Evolutionary conservation across 2,888 invertebrate genomes (phyloP).

Genomic region (Hyposoter didymator): DNA sequence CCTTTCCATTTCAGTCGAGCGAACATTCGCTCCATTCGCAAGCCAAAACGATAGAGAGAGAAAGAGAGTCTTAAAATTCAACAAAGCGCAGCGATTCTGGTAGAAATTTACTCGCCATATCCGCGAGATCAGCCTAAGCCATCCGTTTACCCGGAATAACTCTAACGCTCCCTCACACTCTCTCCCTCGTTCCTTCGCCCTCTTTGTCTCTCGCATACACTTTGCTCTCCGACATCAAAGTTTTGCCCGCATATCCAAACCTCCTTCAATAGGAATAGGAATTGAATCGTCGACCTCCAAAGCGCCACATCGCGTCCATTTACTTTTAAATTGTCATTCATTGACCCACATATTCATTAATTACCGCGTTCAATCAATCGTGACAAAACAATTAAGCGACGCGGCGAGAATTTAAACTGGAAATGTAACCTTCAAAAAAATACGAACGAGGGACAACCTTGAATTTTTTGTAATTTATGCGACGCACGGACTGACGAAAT

Average conservation of each 20-base stretch:
- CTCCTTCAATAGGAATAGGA: conserved; percentile 35
- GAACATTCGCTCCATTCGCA: conserved; percentile 38
- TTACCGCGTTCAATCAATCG: conserved; percentile 35
- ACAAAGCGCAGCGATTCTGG: conserved; percentile 60
- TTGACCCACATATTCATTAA: conserved; percentile 16
- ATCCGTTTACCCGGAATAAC: conserved; percentile 56
- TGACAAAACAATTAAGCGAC: neutral
- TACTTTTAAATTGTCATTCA: conserved; percentile 62
- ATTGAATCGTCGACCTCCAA: conserved; percentile 50
- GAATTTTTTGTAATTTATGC: neutral
- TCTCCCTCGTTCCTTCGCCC: conserved; percentile 16
- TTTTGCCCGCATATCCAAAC: conserved; percentile 50
- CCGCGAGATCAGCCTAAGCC: conserved; percentile 52
- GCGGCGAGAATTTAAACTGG: neutral
- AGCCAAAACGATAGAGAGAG: conserved; percentile 13
- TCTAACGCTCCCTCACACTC: conserved; percentile 26
- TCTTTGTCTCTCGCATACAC: conserved; percentile 13
- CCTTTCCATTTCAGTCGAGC: conserved; percentile 63
- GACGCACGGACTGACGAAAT: neutral
- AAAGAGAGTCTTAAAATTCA: conserved; percentile 33
- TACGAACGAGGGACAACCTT: neutral
- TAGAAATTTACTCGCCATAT: conserved; percentile 62
- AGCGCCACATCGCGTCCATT: conserved; percentile 43
- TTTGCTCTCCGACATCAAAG: conserved; percentile 36
- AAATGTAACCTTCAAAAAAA: neutral